Percentiles rank a stretch among this genome's conserved stretches.
phyloP scores from a whole-genome alignment of 2,888 invertebrate genomes.

The Tipula lateralis region DNA sequence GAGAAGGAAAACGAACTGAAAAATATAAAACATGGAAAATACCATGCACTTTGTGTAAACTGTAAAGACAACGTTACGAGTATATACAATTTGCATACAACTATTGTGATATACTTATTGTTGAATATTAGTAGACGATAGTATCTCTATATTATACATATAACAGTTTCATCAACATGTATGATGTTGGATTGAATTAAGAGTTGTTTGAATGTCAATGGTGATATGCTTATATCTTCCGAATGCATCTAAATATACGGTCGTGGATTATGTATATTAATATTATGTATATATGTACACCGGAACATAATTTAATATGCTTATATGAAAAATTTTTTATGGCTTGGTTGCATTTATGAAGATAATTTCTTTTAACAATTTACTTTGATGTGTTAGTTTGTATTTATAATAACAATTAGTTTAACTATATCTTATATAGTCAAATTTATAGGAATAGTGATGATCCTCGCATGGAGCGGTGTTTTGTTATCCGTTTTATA shows the following conservation, averaged over 20 bases:
- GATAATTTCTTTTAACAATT: not conserved
- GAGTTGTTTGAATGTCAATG: not conserved
- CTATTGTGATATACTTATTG: not conserved
- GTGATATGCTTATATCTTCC: not conserved
- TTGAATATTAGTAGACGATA: not conserved
- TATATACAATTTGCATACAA: not conserved
- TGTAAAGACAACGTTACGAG: not conserved
- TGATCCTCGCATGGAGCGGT: too few species aligned
- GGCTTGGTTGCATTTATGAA: not conserved
- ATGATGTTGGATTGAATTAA: not conserved
- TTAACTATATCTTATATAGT: too few species aligned
- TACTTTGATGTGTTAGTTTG: not conserved
- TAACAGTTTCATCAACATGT: not conserved
- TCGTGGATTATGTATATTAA: not conserved
- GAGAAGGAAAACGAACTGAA: slow-evolving; percentile 1
- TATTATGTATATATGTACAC: not conserved
- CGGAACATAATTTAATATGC: not conserved
- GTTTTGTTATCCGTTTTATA: too few species aligned
- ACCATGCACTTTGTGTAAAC: not conserved
- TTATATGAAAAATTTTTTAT: too few species aligned
- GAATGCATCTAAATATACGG: not conserved
- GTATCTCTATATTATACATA: not conserved
- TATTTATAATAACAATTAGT: not conserved
- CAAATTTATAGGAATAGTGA: too few species aligned
- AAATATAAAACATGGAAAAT: slow-evolving; percentile 2